phyloP scores from a whole-genome alignment of 2,888 invertebrate genomes.

The Hirtodrosophila trivittata region DNA sequence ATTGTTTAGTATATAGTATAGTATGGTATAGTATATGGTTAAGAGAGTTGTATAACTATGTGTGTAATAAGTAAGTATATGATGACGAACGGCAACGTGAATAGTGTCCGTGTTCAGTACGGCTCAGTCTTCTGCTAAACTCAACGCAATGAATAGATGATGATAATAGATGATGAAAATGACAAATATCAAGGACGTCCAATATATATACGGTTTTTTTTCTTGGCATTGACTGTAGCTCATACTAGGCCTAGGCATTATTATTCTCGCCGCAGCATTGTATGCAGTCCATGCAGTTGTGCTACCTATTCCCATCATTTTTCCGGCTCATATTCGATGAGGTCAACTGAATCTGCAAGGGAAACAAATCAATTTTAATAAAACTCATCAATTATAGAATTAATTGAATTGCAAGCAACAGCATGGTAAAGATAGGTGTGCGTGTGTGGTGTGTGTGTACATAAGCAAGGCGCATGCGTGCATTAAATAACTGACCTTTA shows the following conservation, averaged over 20 bases:
- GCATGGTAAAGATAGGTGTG: slow-evolving; percentile 1
- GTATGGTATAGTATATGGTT: slow-evolving; percentile 18
- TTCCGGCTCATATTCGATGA: slow-evolving; percentile 82
- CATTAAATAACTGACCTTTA: slow-evolving; percentile 77
- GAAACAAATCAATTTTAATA: slow-evolving; percentile 1
- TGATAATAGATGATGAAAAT: slow-evolving; percentile 39
- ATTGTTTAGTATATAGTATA: slow-evolving; percentile 29
- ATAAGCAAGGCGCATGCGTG: slow-evolving; percentile 43
- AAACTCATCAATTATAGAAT: neutral
- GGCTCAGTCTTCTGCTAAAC: slow-evolving; percentile 77
- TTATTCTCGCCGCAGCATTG: slow-evolving; percentile 87
- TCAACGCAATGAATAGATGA: slow-evolving; percentile 49
- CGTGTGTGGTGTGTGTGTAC: slow-evolving; percentile 22
- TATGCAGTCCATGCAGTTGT: slow-evolving; percentile 89
- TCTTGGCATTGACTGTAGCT: slow-evolving; percentile 38
- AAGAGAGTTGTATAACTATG: slow-evolving; percentile 28
- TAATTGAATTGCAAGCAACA: neutral
- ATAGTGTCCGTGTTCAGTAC: slow-evolving; percentile 63
- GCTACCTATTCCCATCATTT: slow-evolving; percentile 87
- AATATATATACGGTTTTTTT: slow-evolving; percentile 16
- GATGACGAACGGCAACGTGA: slow-evolving; percentile 74
- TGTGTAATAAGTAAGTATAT: slow-evolving; percentile 53
- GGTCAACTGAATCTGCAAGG: slow-evolving; percentile 81
- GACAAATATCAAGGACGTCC: slow-evolving; percentile 43
- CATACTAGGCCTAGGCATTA: slow-evolving; percentile 78